These are phyloP conservation scores for sheep (Ovis aries) DNA, from an alignment of 2,113 vertebrate species.

Conservation along the genomic window ARS-UI_Ramb_v3.0 NC_056072.1:25197001-25197500, in stretches of 20 bases:
- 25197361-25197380: not conserved
- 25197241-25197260: not conserved
- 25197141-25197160: not conserved
- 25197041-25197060: not conserved
- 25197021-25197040: not conserved
- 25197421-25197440: constrained; percentile 36
- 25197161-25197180: not conserved
- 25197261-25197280: not conserved
- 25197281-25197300: not conserved
- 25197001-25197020: not conserved
- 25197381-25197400: not conserved
- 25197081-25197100: not conserved
- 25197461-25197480: not conserved
- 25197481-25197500: constrained; percentile 15
- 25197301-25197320: too few species aligned
- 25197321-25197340: not conserved
- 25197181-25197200: not conserved
- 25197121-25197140: not conserved
- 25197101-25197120: not conserved
- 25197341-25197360: not conserved
- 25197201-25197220: not conserved
- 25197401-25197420: not conserved
- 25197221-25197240: not conserved
- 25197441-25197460: not conserved
- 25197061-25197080: not conserved